Evolutionary conservation across 2,113 vertebrate genomes (phyloP).

Genomic region (Rhea pennata): DNA sequence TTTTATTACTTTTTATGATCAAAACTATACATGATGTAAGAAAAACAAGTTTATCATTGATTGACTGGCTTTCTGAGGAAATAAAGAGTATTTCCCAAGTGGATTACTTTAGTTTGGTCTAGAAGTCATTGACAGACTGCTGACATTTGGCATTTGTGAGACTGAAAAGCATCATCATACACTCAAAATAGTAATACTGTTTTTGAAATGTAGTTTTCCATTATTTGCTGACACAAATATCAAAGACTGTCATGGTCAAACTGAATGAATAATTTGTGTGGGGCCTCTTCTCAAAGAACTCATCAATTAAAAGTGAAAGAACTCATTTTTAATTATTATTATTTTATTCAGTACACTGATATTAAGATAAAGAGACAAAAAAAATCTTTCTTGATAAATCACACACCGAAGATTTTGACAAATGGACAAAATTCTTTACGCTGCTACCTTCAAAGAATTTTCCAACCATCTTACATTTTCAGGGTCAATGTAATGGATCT

Average conservation of each 20-base stretch:
- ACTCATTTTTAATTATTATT: background rate
- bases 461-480: background rate
- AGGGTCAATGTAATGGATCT: background rate
- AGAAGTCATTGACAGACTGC: background rate
- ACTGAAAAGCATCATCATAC: background rate
- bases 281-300: background rate
- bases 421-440: background rate
- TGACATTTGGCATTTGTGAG: background rate
- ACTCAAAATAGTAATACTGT: background rate
- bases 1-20: background rate
- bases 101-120: background rate
- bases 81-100: background rate
- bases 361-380: background rate
- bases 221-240: background rate
- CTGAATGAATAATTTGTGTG: background rate
- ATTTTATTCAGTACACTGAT: background rate
- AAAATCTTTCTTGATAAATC: background rate
- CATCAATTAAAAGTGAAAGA: background rate
- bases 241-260: background rate
- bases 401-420: background rate
- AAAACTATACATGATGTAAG: background rate
- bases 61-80: background rate
- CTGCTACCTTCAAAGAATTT: background rate
- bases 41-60: background rate
- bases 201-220: background rate